These are phyloP conservation scores for Drosophila leontia DNA, from an alignment of 1,140 invertebrate genomes.

Conservation along the genomic window DNA sequence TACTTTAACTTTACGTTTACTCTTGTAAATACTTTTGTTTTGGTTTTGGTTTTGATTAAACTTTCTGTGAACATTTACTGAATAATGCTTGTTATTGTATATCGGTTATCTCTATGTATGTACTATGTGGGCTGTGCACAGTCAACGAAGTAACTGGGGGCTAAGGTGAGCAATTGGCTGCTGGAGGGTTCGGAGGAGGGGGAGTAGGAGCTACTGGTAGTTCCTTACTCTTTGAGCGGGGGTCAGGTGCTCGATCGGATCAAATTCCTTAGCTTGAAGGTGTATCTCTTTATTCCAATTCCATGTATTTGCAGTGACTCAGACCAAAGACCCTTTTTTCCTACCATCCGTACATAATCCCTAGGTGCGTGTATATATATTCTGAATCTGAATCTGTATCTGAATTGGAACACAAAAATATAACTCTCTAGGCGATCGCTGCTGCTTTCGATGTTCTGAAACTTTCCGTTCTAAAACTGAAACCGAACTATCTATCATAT, in stretches of 20 bases:
- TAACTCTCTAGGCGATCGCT: slow-evolving; percentile 43
- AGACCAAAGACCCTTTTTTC: slow-evolving; percentile 22
- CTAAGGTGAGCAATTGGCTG: slow-evolving; percentile 20
- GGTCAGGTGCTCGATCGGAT: slow-evolving; percentile 11
- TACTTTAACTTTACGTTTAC: slow-evolving; percentile 51
- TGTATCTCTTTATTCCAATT: slow-evolving; percentile 6
- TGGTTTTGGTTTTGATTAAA: slow-evolving; percentile 72
- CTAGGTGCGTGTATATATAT: slow-evolving; percentile 20
- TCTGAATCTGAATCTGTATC: neutral
- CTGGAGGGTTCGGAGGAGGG: neutral
- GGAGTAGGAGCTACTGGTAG: neutral
- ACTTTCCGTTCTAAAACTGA: slow-evolving; percentile 61
- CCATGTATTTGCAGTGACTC: slow-evolving; percentile 18
- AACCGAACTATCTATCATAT: slow-evolving; percentile 71
- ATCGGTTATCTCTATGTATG: slow-evolving; percentile 61
- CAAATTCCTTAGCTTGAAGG: slow-evolving; percentile 13
- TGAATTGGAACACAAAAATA: slow-evolving; percentile 18
- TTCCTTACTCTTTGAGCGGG: neutral
- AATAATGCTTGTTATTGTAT: slow-evolving; percentile 67
- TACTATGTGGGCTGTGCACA: slow-evolving; percentile 43
- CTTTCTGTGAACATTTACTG: slow-evolving; percentile 73
- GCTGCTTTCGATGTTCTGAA: slow-evolving; percentile 55
- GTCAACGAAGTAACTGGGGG: slow-evolving; percentile 44
- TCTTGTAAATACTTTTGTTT: slow-evolving; percentile 72
- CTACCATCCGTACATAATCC: slow-evolving; percentile 1